Percentiles rank a stretch among this genome's conserved stretches.
Evolutionary conservation across 2,888 invertebrate genomes (phyloP).

Genomic region (Gasteruption jaculator): DNA sequence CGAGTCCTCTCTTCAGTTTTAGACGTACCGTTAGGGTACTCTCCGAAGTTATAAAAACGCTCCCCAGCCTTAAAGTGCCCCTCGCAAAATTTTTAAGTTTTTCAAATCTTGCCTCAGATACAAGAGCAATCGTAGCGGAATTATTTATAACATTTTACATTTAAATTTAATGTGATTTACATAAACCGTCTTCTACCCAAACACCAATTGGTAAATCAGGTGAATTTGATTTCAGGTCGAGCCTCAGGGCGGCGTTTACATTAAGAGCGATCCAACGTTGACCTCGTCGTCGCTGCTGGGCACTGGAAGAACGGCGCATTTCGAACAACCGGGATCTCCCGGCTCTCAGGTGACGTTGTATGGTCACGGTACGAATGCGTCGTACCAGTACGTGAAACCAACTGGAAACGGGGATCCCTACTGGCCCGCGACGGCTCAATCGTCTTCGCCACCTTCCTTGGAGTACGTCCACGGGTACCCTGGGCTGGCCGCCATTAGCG

Average conservation of each 20-base stretch:
- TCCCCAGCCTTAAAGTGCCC: too few species aligned
- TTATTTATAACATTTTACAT: too few species aligned
- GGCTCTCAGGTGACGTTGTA: conserved; percentile 62
- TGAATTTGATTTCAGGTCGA: conserved; percentile 31
- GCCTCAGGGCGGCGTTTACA: conserved; percentile 57
- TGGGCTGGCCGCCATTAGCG: conserved; percentile 37
- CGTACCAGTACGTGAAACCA: conserved; percentile 58
- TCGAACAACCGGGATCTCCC: conserved; percentile 59
- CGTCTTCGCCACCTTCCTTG: conserved; percentile 32
- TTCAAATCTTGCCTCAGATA: too few species aligned
- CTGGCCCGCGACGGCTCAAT: conserved; percentile 30
- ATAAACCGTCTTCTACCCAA: too few species aligned
- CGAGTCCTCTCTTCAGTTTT: too few species aligned
- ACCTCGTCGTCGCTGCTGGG: conserved; percentile 59
- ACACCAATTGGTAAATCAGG: too few species aligned
- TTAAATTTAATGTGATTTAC: too few species aligned
- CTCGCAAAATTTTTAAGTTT: too few species aligned
- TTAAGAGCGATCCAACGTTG: conserved; percentile 66
- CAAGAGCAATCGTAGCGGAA: too few species aligned
- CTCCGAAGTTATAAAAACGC: too few species aligned
- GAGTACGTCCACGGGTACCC: conserved; percentile 44
- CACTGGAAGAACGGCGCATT: conserved; percentile 51
- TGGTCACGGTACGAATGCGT: conserved; percentile 49
- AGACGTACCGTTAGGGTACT: too few species aligned
- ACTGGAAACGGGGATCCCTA: conserved; percentile 47